These are phyloP conservation scores for Bombus difficillimus DNA, from an alignment of 1,140 invertebrate species.

Conservation along the genomic window DNA sequence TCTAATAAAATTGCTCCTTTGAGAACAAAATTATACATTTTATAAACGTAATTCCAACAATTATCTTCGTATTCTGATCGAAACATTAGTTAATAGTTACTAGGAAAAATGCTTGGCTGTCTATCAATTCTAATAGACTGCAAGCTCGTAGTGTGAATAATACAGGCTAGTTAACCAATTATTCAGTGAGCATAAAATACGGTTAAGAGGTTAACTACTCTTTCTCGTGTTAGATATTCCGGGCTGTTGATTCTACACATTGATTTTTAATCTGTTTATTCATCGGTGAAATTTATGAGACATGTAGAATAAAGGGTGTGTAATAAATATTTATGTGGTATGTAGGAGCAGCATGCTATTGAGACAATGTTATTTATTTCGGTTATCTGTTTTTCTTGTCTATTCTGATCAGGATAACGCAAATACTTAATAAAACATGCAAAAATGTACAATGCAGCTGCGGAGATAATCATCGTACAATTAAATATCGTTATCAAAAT, in stretches of 20 bases:
- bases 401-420: too few relatives aligned
- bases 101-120: background rate
- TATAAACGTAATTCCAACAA: too few relatives aligned
- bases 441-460: background rate
- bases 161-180: background rate
- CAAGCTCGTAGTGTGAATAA: background rate
- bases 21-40: too few relatives aligned
- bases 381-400: background rate
- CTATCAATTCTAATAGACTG: background rate
- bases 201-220: constrained; percentile 7
- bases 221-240: background rate
- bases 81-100: too few relatives aligned
- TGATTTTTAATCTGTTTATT: constrained; percentile 9
- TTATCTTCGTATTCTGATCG: too few relatives aligned
- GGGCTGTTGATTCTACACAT: background rate
- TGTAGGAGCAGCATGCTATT: background rate
- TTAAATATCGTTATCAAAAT: background rate
- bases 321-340: background rate
- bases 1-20: too few relatives aligned
- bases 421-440: background rate
- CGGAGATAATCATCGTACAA: too few relatives aligned
- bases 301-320: background rate
- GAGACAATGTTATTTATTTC: background rate
- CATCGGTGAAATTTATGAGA: background rate
- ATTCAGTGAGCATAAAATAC: constrained; percentile 13